Evolutionary conservation across 2,113 vertebrate species (phyloP), one percentile per base, ranked within the genome.

Genomic region (Percopsis transmontana): DNA sequence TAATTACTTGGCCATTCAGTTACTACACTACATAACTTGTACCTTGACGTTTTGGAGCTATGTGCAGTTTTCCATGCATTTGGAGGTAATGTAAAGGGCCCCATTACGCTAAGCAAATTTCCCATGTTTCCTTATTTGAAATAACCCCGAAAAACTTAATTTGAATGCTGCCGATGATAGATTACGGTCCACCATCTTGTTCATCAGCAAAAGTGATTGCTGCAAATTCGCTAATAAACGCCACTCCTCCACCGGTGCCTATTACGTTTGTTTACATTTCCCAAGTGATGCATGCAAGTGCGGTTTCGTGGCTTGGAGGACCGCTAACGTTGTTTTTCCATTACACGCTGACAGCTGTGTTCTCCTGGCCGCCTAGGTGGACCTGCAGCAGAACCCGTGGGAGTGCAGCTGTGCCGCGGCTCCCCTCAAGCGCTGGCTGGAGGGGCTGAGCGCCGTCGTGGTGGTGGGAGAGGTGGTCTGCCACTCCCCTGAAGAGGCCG

Each of bases 341-440:
- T 58, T 70, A 42, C 54, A 40, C 62, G 15, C 41, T 84, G 81
- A 84, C 79, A 79, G 64, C 8, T 87, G 52, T 80, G 27, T 77
- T 65, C 66, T 84, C 63, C 95, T n/a, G n/a, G n/a, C n/a, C n/a
- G n/a, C n/a, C n/a, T n/a, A 99, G 94, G 98, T 99, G 81, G 97
- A 99, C 85, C 92, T 99, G 84, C 96, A 96, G 77, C 93, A 96
- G 88, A 99, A 99, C 87, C 97, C 95, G 0, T 99, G 97, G 97
- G 96, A 98, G 88, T 99, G 97, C 81, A 94, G 92, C 53, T 99
- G 97, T 70, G 94, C 96, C 18, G 92, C 97, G 70, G 94, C 96
- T 24, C 95, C 96, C 0, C 93, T 99, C 1, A 99, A 98, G 85
- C 95, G 96, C 80, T 99, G 97, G 97, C 93, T 99, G 68, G 97